These are phyloP conservation scores for Heliangelus exortis DNA, from an alignment of 2,797 vertebrate genomes.

Conservation along the genomic window DNA sequence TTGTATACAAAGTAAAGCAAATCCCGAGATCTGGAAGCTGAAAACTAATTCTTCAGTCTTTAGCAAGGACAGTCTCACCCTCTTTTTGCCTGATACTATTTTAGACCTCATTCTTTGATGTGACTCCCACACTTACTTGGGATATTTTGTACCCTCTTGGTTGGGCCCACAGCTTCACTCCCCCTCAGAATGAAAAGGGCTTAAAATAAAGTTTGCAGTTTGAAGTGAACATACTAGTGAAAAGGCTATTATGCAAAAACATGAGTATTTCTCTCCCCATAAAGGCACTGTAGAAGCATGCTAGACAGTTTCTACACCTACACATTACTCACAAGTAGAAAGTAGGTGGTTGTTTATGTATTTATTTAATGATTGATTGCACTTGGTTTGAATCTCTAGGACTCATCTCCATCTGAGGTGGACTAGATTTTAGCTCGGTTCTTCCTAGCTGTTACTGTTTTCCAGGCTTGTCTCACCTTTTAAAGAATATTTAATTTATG, in stretches of 20 bases:
- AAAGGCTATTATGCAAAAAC: not conserved
- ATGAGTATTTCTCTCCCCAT: rapidly evolving
- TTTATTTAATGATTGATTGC: not conserved
- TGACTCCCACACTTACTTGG: not conserved
- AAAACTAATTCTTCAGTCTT: not conserved
- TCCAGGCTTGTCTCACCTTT: not conserved
- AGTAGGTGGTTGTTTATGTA: not conserved
- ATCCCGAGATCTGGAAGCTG: not conserved
- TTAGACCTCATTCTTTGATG: not conserved
- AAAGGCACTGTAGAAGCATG: not conserved
- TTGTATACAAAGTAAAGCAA: not conserved
- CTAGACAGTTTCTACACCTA: not conserved
- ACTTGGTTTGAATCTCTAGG: not conserved
- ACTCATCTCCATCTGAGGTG: not conserved
- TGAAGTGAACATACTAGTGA: not conserved
- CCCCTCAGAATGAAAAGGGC: not conserved
- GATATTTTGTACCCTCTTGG: not conserved
- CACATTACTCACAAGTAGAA: not conserved
- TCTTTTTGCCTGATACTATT: not conserved
- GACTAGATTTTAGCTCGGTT: not conserved
- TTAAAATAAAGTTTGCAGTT: not conserved
- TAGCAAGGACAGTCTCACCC: not conserved
- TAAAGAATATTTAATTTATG: not conserved
- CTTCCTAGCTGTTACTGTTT: not conserved
- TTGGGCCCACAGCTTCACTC: not conserved